phyloP scores from a whole-genome alignment of 1,140 invertebrate genomes.

The Micrasema minimum region DNA sequence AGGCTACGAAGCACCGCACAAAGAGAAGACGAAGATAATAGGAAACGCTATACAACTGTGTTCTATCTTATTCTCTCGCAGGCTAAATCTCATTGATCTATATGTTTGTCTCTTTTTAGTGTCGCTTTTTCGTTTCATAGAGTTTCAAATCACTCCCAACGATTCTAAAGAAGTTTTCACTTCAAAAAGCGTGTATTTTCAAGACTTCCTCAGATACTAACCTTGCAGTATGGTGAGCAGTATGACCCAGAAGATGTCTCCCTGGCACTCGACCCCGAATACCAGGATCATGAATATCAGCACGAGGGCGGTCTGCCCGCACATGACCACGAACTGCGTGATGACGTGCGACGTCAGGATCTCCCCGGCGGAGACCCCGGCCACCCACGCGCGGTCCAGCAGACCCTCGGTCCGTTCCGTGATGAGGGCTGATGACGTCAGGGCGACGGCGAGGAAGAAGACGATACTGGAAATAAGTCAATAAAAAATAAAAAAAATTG shows the following conservation, averaged over 20 bases:
- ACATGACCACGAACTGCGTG: constrained; percentile 94
- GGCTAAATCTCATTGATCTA: too few relatives aligned
- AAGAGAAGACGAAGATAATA: too few relatives aligned
- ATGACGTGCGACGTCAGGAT: constrained; percentile 92
- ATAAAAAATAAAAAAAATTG: too few relatives aligned
- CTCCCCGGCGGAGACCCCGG: constrained; percentile 88
- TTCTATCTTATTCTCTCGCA: too few relatives aligned
- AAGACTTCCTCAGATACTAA: too few relatives aligned
- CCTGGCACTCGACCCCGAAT: constrained; percentile 87
- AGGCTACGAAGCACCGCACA: too few relatives aligned
- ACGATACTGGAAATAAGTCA: constrained; percentile 79
- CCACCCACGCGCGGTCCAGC: constrained; percentile 89
- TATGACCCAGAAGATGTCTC: constrained; percentile 85
- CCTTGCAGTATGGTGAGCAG: constrained; percentile 87
- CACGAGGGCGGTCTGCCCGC: constrained; percentile 88
- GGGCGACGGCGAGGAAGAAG: constrained; percentile 92
- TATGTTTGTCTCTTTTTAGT: too few relatives aligned
- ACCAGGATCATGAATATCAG: constrained; percentile 91
- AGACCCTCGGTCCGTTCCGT: constrained; percentile 90
- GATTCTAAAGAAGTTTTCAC: too few relatives aligned
- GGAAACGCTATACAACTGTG: too few relatives aligned
- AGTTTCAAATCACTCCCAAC: too few relatives aligned
- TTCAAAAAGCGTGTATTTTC: too few relatives aligned
- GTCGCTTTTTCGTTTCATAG: too few relatives aligned
- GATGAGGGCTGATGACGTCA: constrained; percentile 91